Evolutionary conservation across 2,888 invertebrate genomes (phyloP).

Genomic region (Aphrophora alni): DNA sequence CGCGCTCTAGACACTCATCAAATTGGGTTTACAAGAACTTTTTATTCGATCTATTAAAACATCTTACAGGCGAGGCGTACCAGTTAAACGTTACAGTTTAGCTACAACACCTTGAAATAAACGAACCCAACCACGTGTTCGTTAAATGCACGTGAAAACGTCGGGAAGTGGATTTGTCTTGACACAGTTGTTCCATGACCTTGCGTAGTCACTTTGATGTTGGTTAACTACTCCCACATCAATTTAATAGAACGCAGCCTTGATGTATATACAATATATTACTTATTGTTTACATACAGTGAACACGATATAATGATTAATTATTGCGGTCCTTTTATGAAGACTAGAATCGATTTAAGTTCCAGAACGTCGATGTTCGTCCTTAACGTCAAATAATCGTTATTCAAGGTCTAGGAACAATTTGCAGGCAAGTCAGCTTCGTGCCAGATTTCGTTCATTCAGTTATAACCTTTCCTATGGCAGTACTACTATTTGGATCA

Average conservation of each 20-base stretch:
- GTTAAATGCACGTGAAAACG: neutral
- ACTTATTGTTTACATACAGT: neutral
- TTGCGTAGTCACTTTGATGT: neutral
- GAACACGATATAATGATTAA: neutral
- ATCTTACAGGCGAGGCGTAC: no score
- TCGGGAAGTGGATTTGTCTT: neutral
- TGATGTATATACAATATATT: no score
- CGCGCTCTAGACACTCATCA: no score
- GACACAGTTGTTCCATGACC: neutral
- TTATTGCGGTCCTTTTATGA: neutral
- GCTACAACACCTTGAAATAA: no score
- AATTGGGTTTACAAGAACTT: no score
- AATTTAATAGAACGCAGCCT: neutral
- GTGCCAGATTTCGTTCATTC: neutral
- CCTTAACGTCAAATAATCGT: no score
- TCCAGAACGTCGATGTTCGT: neutral
- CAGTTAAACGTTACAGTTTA: no score
- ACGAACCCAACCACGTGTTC: no score
- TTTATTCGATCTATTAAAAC: no score
- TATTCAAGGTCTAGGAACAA: neutral
- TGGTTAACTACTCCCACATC: neutral
- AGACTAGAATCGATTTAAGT: neutral
- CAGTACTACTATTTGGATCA: no score
- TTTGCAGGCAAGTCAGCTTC: neutral
- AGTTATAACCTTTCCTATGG: no score